Evolutionary conservation across 2,113 vertebrate species (phyloP).

Genomic region (Anhinga rufa): DNA sequence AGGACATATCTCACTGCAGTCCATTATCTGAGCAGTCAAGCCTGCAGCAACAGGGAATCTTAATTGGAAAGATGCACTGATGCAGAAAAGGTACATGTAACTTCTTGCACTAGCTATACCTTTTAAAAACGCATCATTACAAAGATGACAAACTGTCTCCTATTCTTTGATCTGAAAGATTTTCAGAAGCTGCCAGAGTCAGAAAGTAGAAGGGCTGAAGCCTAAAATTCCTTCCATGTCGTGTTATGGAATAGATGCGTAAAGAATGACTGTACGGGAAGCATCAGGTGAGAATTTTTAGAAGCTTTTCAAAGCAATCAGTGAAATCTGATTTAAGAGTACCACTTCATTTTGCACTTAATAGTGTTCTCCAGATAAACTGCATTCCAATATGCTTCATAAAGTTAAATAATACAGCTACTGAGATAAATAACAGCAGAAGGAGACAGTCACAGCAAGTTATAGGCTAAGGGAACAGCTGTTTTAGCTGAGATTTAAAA

Average conservation of each 20-base stretch:
- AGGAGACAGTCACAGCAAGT: neutral
- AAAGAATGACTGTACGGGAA: neutral
- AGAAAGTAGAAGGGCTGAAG: neutral
- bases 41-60: neutral
- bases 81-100: neutral
- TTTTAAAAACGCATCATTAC: neutral
- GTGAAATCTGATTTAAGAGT: slow-evolving; percentile 29
- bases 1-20: neutral
- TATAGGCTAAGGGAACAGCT: neutral
- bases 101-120: neutral
- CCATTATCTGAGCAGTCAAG: slow-evolving; percentile 10
- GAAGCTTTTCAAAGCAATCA: slow-evolving; percentile 31
- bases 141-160: neutral
- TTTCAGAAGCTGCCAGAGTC: neutral
- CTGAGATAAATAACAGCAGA: slow-evolving; percentile 18
- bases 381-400: neutral
- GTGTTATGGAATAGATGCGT: neutral
- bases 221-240: neutral
- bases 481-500: slow-evolving; percentile 7
- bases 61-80: slow-evolving; percentile 48
- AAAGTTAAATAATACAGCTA: slow-evolving; percentile 12
- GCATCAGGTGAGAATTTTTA: neutral
- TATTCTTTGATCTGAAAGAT: neutral
- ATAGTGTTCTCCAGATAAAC: neutral
- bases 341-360: neutral